A percentile compares a stretch with the other conserved stretches of the same genome.
phyloP scores from a whole-genome alignment of 2,113 vertebrate species.

The Pedionomus torquatus region DNA sequence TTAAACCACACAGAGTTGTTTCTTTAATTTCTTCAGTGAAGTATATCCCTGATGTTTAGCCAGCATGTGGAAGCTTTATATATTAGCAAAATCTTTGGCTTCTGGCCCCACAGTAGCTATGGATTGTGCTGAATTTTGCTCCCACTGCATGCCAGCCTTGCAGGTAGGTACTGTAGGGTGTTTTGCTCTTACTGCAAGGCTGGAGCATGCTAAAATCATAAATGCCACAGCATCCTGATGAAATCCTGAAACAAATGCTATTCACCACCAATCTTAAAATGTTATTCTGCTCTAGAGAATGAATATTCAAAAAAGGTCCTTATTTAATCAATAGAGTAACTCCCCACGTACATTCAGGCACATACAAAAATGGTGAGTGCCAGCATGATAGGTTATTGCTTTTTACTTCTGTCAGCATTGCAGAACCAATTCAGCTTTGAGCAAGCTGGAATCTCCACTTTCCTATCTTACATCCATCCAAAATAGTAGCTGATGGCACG shows the following conservation, averaged over 20 bases:
- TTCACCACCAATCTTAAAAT: not conserved
- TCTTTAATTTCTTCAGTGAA: not conserved
- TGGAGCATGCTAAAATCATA: not conserved
- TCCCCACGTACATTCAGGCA: not conserved
- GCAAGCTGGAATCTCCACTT: not conserved
- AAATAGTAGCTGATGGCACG: not conserved
- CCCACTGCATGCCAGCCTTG: not conserved
- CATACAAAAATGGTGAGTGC: not conserved
- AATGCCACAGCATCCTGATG: not conserved
- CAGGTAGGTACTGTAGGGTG: not conserved
- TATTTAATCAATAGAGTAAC: constrained; percentile 19
- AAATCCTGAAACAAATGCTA: not conserved
- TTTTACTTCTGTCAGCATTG: constrained; percentile 15
- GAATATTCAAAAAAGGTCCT: not conserved
- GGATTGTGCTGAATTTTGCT: not conserved
- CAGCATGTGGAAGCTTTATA: not conserved
- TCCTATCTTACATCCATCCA: not conserved
- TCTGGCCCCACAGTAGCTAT: not conserved
- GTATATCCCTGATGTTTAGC: not conserved
- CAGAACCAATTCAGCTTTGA: not conserved
- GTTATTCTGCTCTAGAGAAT: not conserved
- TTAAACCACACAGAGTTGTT: constrained; percentile 4
- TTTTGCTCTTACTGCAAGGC: not conserved
- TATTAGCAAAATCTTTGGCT: not conserved
- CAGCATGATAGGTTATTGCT: not conserved